Conservation (phyloP, 2,888 invertebrate genomes). For the Cecidostiba fungosa region DNA sequence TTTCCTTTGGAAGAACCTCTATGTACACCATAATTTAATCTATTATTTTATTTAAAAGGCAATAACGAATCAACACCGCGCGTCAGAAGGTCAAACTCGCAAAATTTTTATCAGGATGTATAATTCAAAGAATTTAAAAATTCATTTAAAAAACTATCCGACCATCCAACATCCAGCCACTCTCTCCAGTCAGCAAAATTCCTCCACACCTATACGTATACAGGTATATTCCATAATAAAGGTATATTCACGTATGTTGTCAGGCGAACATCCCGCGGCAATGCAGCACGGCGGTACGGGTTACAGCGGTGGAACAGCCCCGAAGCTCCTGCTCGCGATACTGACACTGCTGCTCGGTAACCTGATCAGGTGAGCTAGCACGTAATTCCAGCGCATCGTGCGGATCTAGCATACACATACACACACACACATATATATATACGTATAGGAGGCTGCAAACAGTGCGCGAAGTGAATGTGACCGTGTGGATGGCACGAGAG, state of each 20-base stretch:
- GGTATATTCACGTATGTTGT: background rate
- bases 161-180: too few species aligned
- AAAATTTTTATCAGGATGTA: too few species aligned
- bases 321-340: conserved; percentile 74
- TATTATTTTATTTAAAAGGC: too few species aligned
- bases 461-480: background rate
- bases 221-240: background rate
- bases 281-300: conserved; percentile 84
- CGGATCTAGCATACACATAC: background rate
- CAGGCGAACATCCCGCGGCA: conserved; percentile 93
- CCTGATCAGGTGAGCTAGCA: conserved; percentile 77
- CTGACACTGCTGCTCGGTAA: conserved; percentile 74
- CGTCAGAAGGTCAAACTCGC: too few species aligned
- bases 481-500: background rate
- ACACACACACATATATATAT: background rate
- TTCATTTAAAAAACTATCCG: too few species aligned
- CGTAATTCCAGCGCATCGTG: conserved; percentile 24
- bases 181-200: too few species aligned
- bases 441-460: too few species aligned
- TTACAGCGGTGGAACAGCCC: conserved; percentile 72
- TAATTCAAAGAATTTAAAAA: too few species aligned
- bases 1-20: too few species aligned
- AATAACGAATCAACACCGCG: too few species aligned
- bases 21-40: too few species aligned
- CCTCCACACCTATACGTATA: background rate